Evolutionary conservation across 2,888 invertebrate species (phyloP).

Genomic region (Serripes groenlandicus): DNA sequence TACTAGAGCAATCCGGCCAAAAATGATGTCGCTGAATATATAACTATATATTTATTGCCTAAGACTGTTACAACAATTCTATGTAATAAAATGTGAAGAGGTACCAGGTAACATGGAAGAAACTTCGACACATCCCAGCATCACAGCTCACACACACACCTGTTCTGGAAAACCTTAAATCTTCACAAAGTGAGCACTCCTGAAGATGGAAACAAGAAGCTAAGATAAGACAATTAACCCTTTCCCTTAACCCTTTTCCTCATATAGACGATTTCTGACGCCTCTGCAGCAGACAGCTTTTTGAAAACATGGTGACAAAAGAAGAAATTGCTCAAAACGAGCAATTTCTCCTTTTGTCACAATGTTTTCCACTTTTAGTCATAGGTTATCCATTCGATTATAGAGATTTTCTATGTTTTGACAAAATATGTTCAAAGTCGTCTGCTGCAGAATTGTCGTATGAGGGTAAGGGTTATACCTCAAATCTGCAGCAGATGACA

Average conservation of each 20-base stretch:
- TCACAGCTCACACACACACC: conserved; percentile 99
- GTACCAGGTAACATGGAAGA: conserved; percentile 97
- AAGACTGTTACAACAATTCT: too few relatives aligned
- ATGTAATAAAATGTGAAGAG: conserved; percentile 41
- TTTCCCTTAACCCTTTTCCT: neutral
- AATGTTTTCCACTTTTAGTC: neutral
- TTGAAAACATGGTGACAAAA: neutral
- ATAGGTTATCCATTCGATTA: neutral
- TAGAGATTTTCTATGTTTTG: neutral
- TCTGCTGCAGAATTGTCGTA: neutral
- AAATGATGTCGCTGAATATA: too few relatives aligned
- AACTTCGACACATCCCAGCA: conserved; percentile 98
- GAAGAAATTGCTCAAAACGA: neutral
- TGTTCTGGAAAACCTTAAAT: conserved; percentile 94
- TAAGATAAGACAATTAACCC: neutral
- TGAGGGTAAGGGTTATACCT: neutral
- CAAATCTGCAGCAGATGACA: neutral
- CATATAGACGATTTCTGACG: neutral
- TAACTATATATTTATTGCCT: too few relatives aligned
- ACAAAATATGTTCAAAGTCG: neutral
- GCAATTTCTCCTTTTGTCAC: neutral
- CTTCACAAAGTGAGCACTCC: conserved; percentile 95
- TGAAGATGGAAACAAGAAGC: conserved; percentile 60
- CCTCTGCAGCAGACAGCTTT: neutral
- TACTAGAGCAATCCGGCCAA: too few relatives aligned